Percentiles rank a stretch among this genome's conserved stretches.
Evolutionary conservation across 2,113 vertebrate genomes (phyloP).

Genomic region (Caranx melampygus): DNA sequence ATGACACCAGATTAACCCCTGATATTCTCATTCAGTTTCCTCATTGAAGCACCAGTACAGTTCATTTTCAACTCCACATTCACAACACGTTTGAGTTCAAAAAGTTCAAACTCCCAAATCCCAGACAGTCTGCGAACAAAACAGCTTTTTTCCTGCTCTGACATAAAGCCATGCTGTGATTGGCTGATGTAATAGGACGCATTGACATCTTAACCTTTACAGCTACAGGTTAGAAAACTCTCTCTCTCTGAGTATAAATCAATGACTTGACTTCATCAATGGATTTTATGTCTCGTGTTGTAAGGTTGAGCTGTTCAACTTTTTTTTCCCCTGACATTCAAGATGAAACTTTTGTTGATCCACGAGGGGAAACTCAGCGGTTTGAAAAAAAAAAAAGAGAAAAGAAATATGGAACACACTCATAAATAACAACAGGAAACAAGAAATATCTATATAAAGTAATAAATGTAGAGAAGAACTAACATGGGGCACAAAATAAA

Average conservation of each 20-base stretch:
- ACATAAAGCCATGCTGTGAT: conserved; percentile 22
- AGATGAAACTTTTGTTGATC: conserved; percentile 36
- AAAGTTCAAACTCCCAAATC: not conserved
- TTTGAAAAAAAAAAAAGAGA: not conserved
- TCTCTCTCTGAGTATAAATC: conserved; percentile 58
- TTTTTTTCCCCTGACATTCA: conserved; percentile 6
- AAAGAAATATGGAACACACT: not conserved
- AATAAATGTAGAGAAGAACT: not conserved
- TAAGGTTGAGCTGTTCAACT: conserved; percentile 24
- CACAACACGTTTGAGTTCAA: too few species aligned
- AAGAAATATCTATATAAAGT: not conserved
- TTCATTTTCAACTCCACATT: too few species aligned
- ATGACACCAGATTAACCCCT: not conserved
- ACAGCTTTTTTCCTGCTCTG: not conserved
- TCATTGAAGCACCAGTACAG: not conserved
- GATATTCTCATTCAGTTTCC: not conserved
- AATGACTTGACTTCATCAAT: conserved; percentile 62
- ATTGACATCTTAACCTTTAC: conserved; percentile 61
- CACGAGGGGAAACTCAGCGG: not conserved
- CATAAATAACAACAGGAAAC: not conserved
- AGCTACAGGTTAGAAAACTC: conserved; percentile 52
- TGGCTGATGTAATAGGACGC: conserved; percentile 29
- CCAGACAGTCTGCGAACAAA: not conserved
- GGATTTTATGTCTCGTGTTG: conserved; percentile 62
- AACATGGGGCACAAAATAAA: not conserved